These are phyloP conservation scores for Lathamus discolor DNA, from an alignment of 2,113 vertebrate genomes.

Conservation along the genomic window DNA sequence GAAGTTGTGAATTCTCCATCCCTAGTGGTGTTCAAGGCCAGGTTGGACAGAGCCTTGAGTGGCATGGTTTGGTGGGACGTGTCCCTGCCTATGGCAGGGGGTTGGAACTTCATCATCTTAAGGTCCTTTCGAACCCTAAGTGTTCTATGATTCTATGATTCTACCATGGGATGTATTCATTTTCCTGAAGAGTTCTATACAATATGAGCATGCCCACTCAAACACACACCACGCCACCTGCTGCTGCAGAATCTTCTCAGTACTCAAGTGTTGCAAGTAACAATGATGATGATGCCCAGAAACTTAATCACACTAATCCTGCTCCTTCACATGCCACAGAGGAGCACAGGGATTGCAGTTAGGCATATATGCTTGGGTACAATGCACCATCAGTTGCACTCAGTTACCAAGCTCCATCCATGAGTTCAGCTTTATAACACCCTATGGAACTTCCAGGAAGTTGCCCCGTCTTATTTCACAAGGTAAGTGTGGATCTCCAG, in stretches of 20 bases:
- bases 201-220: no score
- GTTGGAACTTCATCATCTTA: no score
- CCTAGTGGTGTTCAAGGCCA: no score
- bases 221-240: accelerated
- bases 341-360: not conserved
- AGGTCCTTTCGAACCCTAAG: no score
- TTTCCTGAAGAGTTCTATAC: not conserved
- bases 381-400: not conserved
- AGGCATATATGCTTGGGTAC: no score
- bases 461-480: not conserved
- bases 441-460: not conserved
- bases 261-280: not conserved
- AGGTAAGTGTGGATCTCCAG: not conserved
- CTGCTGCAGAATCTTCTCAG: not conserved
- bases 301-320: not conserved
- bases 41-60: no score
- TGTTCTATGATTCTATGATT: no score
- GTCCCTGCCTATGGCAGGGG: no score
- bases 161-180: not conserved
- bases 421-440: not conserved
- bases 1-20: no score
- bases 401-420: not conserved
- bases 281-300: not conserved
- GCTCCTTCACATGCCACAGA: not conserved
- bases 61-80: no score